Evolutionary conservation across 1,140 invertebrate genomes (phyloP), one percentile per base, ranked within the genome.

Genomic region (Trachymyrmex septentrionalis): DNA sequence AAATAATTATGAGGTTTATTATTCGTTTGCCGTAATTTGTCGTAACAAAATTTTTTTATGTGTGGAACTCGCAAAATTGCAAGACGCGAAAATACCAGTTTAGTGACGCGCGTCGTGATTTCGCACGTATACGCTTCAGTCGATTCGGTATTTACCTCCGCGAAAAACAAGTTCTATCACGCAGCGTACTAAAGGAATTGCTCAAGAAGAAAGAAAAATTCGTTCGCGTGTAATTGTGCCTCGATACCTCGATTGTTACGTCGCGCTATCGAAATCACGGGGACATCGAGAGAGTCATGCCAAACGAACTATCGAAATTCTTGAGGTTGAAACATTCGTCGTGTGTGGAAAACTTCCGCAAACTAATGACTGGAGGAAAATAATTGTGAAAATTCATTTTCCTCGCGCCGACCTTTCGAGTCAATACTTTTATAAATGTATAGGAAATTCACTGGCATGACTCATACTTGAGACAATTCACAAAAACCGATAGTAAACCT

Each of bases 121-220:
- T 72, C 16, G 44, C 44, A 69, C 66, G 66, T 50, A 48, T 72
- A 27, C 69, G 24, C 21, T 53, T 53, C 9, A 16, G 16, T 72
- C 44, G 24, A 53, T 27, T 53, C 69, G 69, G 34, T 27, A 44
- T 50, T 72, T 72, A 53, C 48, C 72, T 75, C 12, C n/a, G 53
- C 30, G 12, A 75, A 75, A 75, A 34, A 57, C 66, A 75, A 57
- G 30, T 57, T 14, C 27, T 30, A 57, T 59, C 53, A 75, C 53
- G 72, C 30, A 34, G 69, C 16, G 24, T 21, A 27, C 21, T 27
- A 19, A 27, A 21, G 24, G 14, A 27, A 59, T 38, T 7, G 30
- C 19, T 77, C 34, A 48, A 77, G 34, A n/a, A 76, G 38, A 77
- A 24, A 63, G 34, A 77, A 77, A 30, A 63, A 64, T 64, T 77